phyloP scores from a whole-genome alignment of 2,797 vertebrate species.

The Telmatherina bonti region DNA sequence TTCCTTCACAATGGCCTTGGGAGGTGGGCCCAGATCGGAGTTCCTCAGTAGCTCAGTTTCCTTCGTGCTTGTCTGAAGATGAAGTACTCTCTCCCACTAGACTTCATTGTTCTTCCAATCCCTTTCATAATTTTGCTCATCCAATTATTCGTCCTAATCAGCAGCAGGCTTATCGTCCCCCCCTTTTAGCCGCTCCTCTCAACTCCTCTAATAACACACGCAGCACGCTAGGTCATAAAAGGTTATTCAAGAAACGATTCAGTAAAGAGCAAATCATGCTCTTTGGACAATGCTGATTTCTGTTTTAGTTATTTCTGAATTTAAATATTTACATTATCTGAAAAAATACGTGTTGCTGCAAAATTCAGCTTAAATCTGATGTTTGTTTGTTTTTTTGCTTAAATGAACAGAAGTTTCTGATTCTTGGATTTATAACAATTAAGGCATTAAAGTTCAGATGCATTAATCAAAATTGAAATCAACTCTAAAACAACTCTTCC shows the following conservation, averaged over 20 bases:
- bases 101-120: conserved; percentile 57
- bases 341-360: background rate
- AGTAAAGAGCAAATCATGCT: conserved; percentile 28
- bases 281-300: background rate
- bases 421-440: background rate
- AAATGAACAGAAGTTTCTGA: background rate
- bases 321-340: background rate
- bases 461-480: background rate
- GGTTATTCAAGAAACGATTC: conserved; percentile 36
- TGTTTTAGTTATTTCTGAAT: background rate
- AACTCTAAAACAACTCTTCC: background rate
- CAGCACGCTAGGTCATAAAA: conserved; percentile 42
- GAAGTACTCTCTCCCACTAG: conserved; percentile 60
- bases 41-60: conserved; percentile 67
- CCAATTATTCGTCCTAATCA: conserved; percentile 72
- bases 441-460: background rate
- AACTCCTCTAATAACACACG: conserved; percentile 35
- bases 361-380: background rate
- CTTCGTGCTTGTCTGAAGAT: conserved; percentile 63
- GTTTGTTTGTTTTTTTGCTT: background rate
- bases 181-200: conserved; percentile 29
- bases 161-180: conserved; percentile 47
- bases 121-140: conserved; percentile 65
- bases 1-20: conserved; percentile 76
- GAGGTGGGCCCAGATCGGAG: conserved; percentile 64